Base-by-base conservation (phyloP, 2,797 vertebrate species). In the Micrastur ruficollis region DNA sequence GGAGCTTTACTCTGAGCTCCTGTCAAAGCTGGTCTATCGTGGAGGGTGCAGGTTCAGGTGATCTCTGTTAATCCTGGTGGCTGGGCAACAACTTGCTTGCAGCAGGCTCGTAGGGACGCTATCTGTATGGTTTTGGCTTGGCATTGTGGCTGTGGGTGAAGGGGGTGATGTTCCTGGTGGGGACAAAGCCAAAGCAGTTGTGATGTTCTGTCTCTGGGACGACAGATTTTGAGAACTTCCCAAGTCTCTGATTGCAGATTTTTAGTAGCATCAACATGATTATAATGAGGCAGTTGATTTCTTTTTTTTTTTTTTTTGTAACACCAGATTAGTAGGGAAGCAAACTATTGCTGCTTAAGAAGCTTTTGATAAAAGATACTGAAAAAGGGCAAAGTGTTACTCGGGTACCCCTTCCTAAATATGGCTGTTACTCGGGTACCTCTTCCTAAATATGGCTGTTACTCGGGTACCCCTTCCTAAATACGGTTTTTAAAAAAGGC, bases 21-120 rank as follows among this genome's bases (percentile, higher is more conserved):
- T 32, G 50, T 26, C 5, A 2, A 7, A 38, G n/a, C 10, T 8
- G 38, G 68, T 7, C 40, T 16, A 0, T 31, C 0, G 4, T 61
- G 40, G 3, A 12, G 21, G 38, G 13, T 2, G 13, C 29, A 8
- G 23, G 25, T 47, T 53, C 18, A 7, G 61, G 20, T 6, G 26
- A 26, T 47, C 9, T 40, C 17, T 1, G 2, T 73, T 31, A 44
- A 25, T n/a, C 36, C 34, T 59, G 5, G 19, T 2, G 38, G 14
- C 11, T 2, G 5, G 26, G 52, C 8, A 23, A 2, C 31, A 14
- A 6, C 31, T 59, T 52, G 12, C 16, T 29, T 36, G 36, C 17
- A 6, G 31, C 34, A 14, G 44, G 23, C 62, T 61, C 5, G 0
- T 2, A 7, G n/a, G 59, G 29, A 31, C 29, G 13, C 27, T 12